Conservation (phyloP, 2,797 vertebrate genomes). For the Atherinosoma microstoma region DNA sequence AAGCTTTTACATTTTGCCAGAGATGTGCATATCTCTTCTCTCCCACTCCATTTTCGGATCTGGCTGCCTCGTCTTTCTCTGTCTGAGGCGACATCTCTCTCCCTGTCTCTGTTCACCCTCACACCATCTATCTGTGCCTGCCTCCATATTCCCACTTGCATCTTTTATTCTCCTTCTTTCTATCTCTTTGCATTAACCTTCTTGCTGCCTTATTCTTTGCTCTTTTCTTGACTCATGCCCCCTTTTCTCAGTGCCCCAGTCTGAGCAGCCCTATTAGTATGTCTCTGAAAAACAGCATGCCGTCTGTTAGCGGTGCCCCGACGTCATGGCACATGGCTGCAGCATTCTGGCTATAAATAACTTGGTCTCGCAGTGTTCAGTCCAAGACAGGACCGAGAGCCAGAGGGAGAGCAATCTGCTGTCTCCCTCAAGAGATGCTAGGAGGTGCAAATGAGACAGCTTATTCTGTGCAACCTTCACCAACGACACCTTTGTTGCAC, state of each 20-base stretch:
- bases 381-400: conserved; percentile 70
- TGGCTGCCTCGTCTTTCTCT: conserved; percentile 39
- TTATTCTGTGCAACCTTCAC: conserved; percentile 38
- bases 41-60: conserved; percentile 47
- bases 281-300: conserved; percentile 60
- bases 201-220: not conserved
- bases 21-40: conserved; percentile 22
- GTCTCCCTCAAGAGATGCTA: conserved; percentile 74
- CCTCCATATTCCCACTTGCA: conserved; percentile 49
- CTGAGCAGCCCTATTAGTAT: conserved; percentile 57
- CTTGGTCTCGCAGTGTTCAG: conserved; percentile 61
- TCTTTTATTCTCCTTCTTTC: conserved; percentile 33
- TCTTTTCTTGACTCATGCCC: conserved; percentile 25
- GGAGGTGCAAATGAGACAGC: conserved; percentile 56
- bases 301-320: conserved; percentile 63
- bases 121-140: conserved; percentile 52
- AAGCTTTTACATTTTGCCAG: conserved; percentile 59
- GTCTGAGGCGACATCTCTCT: conserved; percentile 47
- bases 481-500: conserved; percentile 43
- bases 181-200: conserved; percentile 48
- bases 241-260: conserved; percentile 31
- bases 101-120: conserved; percentile 46
- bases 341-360: conserved; percentile 76
- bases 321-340: conserved; percentile 75
- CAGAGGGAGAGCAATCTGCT: conserved; percentile 78